A percentile compares a stretch with the other conserved stretches of the same genome.
Evolutionary conservation across 2,113 vertebrate species (phyloP).

Genomic region (Neogobius melanostomus): DNA sequence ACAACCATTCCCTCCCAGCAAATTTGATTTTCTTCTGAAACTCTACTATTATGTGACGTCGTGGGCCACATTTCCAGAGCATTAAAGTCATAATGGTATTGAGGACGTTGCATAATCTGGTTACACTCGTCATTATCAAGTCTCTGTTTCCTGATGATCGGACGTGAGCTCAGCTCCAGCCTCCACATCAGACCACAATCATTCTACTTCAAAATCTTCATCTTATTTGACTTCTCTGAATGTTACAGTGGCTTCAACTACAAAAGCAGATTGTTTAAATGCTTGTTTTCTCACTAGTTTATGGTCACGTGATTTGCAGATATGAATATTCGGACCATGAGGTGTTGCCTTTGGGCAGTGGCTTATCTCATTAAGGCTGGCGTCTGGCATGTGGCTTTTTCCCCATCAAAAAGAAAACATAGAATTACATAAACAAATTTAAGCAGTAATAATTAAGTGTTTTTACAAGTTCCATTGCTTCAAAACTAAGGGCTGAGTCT

Average conservation of each 20-base stretch:
- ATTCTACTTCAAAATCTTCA: slow-evolving; percentile 21
- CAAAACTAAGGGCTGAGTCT: too few species aligned
- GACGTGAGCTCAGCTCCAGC: slow-evolving; percentile 36
- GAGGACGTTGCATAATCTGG: slow-evolving; percentile 30
- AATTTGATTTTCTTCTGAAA: neutral
- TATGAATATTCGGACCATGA: slow-evolving; percentile 48
- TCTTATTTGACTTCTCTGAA: slow-evolving; percentile 37
- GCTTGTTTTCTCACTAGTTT: neutral
- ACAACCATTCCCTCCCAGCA: too few species aligned
- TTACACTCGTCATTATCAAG: slow-evolving; percentile 48
- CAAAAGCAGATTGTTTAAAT: neutral
- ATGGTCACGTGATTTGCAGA: slow-evolving; percentile 43
- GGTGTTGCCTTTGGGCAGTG: slow-evolving; percentile 37
- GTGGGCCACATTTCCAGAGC: slow-evolving; percentile 21
- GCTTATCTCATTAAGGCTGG: slow-evolving; percentile 63
- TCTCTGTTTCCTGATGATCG: slow-evolving; percentile 49
- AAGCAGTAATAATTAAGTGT: too few species aligned
- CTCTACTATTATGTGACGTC: slow-evolving; percentile 5
- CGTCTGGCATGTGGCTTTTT: slow-evolving; percentile 35
- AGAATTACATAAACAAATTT: too few species aligned
- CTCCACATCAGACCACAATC: slow-evolving; percentile 26
- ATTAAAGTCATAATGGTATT: neutral
- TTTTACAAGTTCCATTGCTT: too few species aligned
- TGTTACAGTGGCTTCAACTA: neutral
- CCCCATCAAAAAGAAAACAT: slow-evolving; percentile 15